Conservation (phyloP, 2,113 vertebrate genomes). For the Numida meleagris region DNA sequence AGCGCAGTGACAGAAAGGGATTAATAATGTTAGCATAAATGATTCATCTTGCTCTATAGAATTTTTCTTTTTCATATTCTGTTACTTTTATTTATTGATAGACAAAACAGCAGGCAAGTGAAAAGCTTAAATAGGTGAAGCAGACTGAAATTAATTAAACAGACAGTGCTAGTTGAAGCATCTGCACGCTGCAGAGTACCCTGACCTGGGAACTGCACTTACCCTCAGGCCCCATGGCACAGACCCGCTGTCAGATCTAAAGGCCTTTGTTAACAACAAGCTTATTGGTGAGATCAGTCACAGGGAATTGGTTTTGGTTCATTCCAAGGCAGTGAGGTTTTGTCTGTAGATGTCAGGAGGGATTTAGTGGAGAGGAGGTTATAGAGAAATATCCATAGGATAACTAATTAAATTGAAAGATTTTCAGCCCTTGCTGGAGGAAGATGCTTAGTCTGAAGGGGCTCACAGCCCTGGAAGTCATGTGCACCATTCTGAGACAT, state of each 20-base stretch:
- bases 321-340: slow-evolving; percentile 71
- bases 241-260: slow-evolving; percentile 58
- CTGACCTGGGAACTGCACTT: slow-evolving; percentile 69
- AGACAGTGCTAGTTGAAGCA: slow-evolving; percentile 67
- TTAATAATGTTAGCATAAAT: slow-evolving; percentile 28
- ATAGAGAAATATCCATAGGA: slow-evolving; percentile 67
- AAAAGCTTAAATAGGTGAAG: slow-evolving; percentile 69
- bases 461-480: background rate
- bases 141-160: slow-evolving; percentile 77
- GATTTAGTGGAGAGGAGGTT: slow-evolving; percentile 60
- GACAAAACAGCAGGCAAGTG: slow-evolving; percentile 62
- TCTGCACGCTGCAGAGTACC: slow-evolving; percentile 46
- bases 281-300: slow-evolving; percentile 72
- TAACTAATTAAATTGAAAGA: slow-evolving; percentile 66
- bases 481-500: background rate
- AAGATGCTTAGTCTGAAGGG: background rate
- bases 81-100: slow-evolving; percentile 63
- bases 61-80: slow-evolving; percentile 37
- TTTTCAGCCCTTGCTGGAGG: slow-evolving; percentile 11
- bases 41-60: slow-evolving; percentile 15
- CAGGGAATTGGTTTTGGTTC: slow-evolving; percentile 65
- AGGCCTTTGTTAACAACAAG: slow-evolving; percentile 61
- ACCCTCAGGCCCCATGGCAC: slow-evolving; percentile 63
- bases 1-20: background rate
- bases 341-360: slow-evolving; percentile 61